Conservation (phyloP, 2,797 vertebrate species). For the Natrix natrix region DNA sequence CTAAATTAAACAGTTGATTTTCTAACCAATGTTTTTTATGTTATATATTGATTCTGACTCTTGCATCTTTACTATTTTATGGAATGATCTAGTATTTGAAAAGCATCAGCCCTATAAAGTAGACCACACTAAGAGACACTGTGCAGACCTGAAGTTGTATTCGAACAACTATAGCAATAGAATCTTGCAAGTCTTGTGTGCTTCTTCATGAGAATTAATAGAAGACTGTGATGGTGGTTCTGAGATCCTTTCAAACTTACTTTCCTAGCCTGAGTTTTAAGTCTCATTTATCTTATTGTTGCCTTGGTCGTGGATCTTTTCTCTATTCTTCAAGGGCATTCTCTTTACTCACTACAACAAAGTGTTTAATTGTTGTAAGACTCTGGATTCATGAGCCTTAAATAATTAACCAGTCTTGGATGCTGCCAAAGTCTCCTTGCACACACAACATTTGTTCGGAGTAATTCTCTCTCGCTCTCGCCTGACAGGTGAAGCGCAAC, state of each 20-base stretch:
- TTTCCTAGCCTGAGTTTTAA: not conserved
- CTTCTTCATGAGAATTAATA: not conserved
- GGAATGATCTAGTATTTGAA: not conserved
- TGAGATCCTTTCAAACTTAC: not conserved
- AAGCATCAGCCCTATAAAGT: not conserved
- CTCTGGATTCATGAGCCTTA: not conserved
- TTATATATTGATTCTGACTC: not conserved
- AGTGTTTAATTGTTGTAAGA: not conserved
- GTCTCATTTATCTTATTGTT: not conserved
- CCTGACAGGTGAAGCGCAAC: constrained; percentile 84
- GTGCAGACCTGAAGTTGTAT: not conserved
- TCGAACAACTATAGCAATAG: not conserved
- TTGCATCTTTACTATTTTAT: not conserved
- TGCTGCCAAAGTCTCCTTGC: not conserved
- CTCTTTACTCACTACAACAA: not conserved
- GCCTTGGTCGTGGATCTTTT: not conserved
- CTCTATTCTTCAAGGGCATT: not conserved
- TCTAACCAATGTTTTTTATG: not conserved
- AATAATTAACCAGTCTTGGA: not conserved
- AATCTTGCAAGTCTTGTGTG: not conserved
- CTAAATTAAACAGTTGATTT: not conserved
- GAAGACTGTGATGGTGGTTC: not conserved
- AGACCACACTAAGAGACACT: not conserved
- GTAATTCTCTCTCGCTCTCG: not conserved
- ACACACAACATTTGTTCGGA: not conserved